Conservation (phyloP, 2,113 vertebrate genomes). For the Hymenochirus boettgeri region DNA sequence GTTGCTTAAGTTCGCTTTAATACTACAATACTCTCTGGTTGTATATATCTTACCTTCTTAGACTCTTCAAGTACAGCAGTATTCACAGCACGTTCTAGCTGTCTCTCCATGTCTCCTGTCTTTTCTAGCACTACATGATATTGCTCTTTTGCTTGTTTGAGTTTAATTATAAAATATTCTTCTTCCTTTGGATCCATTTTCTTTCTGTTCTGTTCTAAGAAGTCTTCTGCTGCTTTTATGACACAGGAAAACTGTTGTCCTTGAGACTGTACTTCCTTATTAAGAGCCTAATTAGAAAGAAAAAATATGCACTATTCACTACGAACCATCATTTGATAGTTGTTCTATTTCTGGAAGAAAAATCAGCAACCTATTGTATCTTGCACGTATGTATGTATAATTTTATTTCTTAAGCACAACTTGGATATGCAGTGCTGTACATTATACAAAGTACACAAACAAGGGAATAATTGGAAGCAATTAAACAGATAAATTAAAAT, state of each 20-base stretch:
- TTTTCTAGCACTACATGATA: conserved; percentile 70
- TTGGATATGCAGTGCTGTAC: no score
- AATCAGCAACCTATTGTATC: no score
- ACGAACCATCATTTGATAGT: no score
- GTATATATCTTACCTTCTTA: conserved; percentile 69
- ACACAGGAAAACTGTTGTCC: conserved; percentile 63
- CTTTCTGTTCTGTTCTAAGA: conserved; percentile 75
- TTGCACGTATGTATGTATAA: no score
- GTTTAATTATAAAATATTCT: conserved; percentile 64
- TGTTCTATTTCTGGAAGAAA: no score
- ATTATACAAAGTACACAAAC: no score
- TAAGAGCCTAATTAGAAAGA: conserved; percentile 67
- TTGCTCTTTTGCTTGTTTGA: conserved; percentile 75
- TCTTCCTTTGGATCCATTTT: conserved; percentile 73
- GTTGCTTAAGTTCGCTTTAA: no score
- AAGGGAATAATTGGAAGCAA: no score
- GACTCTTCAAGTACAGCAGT: conserved; percentile 84
- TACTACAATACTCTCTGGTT: no score
- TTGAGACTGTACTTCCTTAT: conserved; percentile 73
- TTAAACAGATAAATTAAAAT: no score
- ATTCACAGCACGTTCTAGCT: conserved; percentile 73
- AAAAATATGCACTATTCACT: background rate
- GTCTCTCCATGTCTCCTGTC: conserved; percentile 64
- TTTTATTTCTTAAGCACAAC: no score
- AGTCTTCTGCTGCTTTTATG: conserved; percentile 78